phyloP scores from a whole-genome alignment of 2,113 vertebrate species.

The Micronisus gabar region DNA sequence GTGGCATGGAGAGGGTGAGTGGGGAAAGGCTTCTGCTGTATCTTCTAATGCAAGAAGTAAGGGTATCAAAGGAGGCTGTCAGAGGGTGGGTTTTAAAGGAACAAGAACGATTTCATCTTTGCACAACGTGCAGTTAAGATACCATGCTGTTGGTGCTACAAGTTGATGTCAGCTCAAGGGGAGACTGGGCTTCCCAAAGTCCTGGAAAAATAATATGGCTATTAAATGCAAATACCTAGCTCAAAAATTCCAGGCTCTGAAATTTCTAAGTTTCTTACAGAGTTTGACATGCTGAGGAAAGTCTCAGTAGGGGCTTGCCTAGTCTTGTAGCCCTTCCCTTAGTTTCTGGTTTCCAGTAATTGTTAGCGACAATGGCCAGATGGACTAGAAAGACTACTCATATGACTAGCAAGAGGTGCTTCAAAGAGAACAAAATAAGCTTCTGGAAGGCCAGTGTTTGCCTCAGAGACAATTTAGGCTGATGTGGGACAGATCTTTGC shows the following conservation, averaged over 20 bases:
- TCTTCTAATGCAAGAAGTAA: not conserved
- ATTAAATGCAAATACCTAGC: not conserved
- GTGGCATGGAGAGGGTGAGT: not conserved
- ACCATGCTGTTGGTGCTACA: rapidly evolving
- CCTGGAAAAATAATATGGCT: rapidly evolving
- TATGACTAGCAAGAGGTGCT: not conserved
- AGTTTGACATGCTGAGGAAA: not conserved
- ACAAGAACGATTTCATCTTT: not conserved
- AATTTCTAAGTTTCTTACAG: not conserved
- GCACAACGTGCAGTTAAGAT: rapidly evolving
- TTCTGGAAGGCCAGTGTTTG: not conserved
- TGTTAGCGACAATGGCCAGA: not conserved
- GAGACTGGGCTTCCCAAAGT: not conserved
- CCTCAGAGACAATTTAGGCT: not conserved
- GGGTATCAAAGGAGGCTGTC: not conserved
- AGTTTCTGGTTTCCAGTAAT: not conserved
- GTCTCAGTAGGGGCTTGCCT: rapidly evolving
- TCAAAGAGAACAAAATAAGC: not conserved
- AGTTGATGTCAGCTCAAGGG: not conserved
- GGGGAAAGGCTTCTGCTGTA: not conserved
- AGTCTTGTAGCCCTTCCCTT: not conserved
- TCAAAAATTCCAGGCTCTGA: not conserved
- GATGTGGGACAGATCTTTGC: not conserved
- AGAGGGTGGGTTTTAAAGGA: not conserved
- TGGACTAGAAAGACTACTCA: not conserved